These are phyloP conservation scores for Bufotes viridis DNA, from an alignment of 2,797 vertebrate species.

Conservation along the genomic window DNA sequence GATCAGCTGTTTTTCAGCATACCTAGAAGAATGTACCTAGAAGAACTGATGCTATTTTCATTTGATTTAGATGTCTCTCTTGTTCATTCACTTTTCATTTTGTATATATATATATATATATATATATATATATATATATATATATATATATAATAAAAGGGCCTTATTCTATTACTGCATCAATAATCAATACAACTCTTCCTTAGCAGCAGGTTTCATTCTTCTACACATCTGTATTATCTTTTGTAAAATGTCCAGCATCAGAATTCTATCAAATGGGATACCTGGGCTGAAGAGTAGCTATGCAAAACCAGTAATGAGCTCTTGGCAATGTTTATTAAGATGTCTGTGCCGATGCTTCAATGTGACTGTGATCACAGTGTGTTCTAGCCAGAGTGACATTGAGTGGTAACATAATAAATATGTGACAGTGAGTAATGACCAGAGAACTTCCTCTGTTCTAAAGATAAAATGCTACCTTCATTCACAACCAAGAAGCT, in stretches of 20 bases:
- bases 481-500: slow-evolving; percentile 35
- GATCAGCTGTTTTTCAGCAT: too few species aligned
- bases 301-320: slow-evolving; percentile 7
- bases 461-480: slow-evolving; percentile 49
- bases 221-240: neutral
- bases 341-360: slow-evolving; percentile 10
- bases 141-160: too few species aligned
- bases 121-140: too few species aligned
- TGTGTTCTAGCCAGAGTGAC: slow-evolving; percentile 21
- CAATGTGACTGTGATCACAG: slow-evolving; percentile 41
- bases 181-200: too few species aligned
- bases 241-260: neutral
- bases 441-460: slow-evolving; percentile 21
- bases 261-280: neutral
- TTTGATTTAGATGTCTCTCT: too few species aligned
- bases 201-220: neutral
- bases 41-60: too few species aligned
- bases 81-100: too few species aligned
- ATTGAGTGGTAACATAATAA: slow-evolving; percentile 24
- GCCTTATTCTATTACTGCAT: too few species aligned
- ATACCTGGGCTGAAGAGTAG: neutral
- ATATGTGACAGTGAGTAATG: slow-evolving; percentile 49
- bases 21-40: too few species aligned
- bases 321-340: neutral
- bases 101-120: too few species aligned